These are phyloP conservation scores for Drosophila pectinifera DNA, from an alignment of 1,140 invertebrate species.

Conservation along the genomic window DNA sequence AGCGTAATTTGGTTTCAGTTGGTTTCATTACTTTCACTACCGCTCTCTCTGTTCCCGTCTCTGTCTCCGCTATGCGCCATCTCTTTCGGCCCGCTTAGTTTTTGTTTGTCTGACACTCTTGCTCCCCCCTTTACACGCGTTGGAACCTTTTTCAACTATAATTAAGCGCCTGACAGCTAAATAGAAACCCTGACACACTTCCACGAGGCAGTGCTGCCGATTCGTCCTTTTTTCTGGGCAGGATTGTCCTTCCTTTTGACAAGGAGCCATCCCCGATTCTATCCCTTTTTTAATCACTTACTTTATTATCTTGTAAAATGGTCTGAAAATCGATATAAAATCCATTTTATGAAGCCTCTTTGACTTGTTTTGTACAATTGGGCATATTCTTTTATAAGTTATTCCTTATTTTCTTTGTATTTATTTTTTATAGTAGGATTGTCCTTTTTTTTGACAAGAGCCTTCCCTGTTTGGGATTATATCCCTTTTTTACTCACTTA, in stretches of 20 bases:
- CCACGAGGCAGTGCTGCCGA: conserved; percentile 8
- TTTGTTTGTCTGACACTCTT: conserved; percentile 60
- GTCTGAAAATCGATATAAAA: too few relatives aligned
- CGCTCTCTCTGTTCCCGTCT: conserved; percentile 21
- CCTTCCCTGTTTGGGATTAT: rapidly evolving
- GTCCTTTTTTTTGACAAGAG: neutral
- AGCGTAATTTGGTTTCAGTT: conserved; percentile 62
- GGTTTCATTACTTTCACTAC: conserved; percentile 33
- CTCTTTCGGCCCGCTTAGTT: conserved; percentile 48
- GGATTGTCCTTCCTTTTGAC: neutral
- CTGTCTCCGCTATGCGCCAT: conserved; percentile 57
- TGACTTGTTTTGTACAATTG: too few relatives aligned
- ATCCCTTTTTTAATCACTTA: too few relatives aligned
- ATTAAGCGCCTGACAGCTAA: conserved; percentile 72
- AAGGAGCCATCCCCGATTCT: too few relatives aligned
- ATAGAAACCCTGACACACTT: conserved; percentile 61
- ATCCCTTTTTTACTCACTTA: neutral
- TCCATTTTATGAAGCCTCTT: too few relatives aligned
- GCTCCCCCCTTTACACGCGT: conserved; percentile 45
- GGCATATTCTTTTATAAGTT: too few relatives aligned
- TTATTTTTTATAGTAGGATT: too few relatives aligned
- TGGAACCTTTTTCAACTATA: conserved; percentile 76
- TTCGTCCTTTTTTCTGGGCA: neutral
- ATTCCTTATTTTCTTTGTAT: too few relatives aligned
- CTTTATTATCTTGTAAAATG: too few relatives aligned